phyloP scores from a whole-genome alignment of 2,113 vertebrate species.

The Pogonocichla stellata region DNA sequence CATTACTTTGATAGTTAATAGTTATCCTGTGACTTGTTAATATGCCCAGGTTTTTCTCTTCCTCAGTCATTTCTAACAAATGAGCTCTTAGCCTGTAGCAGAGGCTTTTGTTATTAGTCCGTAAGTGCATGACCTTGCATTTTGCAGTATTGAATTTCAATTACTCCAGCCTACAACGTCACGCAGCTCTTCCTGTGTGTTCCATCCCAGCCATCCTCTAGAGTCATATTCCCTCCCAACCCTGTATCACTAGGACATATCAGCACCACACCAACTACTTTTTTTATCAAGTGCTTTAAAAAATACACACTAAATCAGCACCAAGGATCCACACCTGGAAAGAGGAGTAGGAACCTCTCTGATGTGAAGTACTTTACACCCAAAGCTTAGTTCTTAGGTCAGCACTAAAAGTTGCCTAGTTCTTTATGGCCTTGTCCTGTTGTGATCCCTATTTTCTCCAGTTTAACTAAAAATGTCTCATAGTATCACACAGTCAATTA shows the following conservation, averaged over 20 bases:
- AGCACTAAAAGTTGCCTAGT: background rate
- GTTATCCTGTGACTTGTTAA: slow-evolving; percentile 13
- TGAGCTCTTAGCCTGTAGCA: background rate
- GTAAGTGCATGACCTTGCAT: slow-evolving; percentile 43
- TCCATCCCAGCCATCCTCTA: background rate
- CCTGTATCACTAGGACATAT: background rate
- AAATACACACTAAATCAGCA: background rate
- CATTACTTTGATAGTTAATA: background rate
- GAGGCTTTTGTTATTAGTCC: slow-evolving; percentile 20
- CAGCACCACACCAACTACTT: background rate
- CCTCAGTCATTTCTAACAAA: slow-evolving; percentile 41
- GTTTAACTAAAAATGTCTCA: background rate
- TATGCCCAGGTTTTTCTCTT: slow-evolving; percentile 5
- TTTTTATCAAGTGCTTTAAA: background rate
- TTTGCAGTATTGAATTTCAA: slow-evolving; percentile 55
- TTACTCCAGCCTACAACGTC: slow-evolving; percentile 22
- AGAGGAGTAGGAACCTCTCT: background rate
- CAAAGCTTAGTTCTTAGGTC: background rate
- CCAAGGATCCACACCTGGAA: background rate
- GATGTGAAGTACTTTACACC: background rate
- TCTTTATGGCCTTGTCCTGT: background rate
- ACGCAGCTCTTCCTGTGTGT: background rate
- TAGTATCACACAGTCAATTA: background rate
- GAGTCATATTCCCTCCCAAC: background rate
- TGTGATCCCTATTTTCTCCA: background rate